Base-by-base conservation (phyloP, 2,888 invertebrate species). In the Troides oblongomaculatus region DNA sequence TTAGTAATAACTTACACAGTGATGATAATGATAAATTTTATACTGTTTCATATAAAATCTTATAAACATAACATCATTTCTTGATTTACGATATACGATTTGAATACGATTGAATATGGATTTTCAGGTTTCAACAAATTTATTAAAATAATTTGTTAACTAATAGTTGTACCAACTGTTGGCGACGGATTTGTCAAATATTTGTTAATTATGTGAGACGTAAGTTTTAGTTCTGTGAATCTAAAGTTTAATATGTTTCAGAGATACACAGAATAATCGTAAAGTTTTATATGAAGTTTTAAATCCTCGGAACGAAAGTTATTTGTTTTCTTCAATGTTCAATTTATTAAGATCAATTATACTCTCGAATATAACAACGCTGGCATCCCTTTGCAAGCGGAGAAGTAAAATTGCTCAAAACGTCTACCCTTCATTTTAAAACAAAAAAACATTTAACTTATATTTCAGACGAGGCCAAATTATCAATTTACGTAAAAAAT, bases 311-410 rank as follows among this genome's bases (percentile, higher is more conserved):
- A 46, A 46, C 46, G 3, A 46, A 46, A 4, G 14, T 46, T 46
- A 46, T 46, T 46, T 62, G 43, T 57, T 57, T 64, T 36, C 18
- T 64, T 56, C 63, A 39, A 64, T 57, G 50, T 30, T 30, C 5
- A 30, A 30, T 30, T 30, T 30, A 30, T 30, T 17, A 0, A 23
- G 56, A 6, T 8, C 18, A 65, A 46, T 30, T 62, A 62, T 69
- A 62, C 30, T 36, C 46, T 62, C 30, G 53, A 62, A 66, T 53
- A 66, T 59, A 71, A 71, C 86, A 80, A 84, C 84, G 77, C 80
- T 85, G 84, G 85, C 81, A 82, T 80, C 82, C 81, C 81, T 82
- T 77, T 75, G 73, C 74, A 72, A 30, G 72, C 79, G 65, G 74
- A 71, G 53, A 68, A 72, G 76, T 75, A 78, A 81, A 83, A 81